Evolutionary conservation across 2,797 vertebrate species (phyloP), one percentile per base, ranked within the genome.

Genomic region (Saguinus oedipus): DNA sequence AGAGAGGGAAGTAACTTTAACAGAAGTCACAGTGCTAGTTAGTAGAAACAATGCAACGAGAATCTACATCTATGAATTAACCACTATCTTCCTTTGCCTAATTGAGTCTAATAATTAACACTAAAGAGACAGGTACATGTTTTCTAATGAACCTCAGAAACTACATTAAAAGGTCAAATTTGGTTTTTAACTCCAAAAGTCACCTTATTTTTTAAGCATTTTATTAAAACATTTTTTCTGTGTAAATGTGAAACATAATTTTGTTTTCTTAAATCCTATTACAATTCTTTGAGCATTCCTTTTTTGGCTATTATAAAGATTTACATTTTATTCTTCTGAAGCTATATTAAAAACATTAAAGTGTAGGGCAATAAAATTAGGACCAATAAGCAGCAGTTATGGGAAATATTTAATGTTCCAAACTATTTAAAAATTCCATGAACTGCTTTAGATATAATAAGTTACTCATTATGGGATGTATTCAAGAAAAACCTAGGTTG

Each of bases 141-240:
- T 91, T 79, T 88, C 85, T 96, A 85, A 80, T 72, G 59, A 81
- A 80, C 7, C 42, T 30, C 83, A 70, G 88, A 98, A 94, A 94
- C 30, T 80, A 95, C 90, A 7, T 57, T 70, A 83, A 33, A 92
- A 42, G 5, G 33, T 70, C 1, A 84, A 44, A 72, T 95, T 94
- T 94, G 61, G 20, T 74, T 96, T 87, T 83, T 68, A 7, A 79
- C 95, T 93, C 39, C 30, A 8, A 61, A 79, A 87, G 5, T 76
- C 70, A 93, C 1, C 13, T 95, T 79, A 79, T 64, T 74, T 85
- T 88, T 86, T 82, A 85, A 72, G 0, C 95, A 74, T 96, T 84
- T 92, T 59, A 10, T 4, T 83, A 27, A 97, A 55, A 30, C 33
- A 92, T 8, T 79, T 1, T 48, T 96, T 79, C 84, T 90, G 50